phyloP scores from a whole-genome alignment of 1,140 invertebrate species.

The Hestina assimilis region DNA sequence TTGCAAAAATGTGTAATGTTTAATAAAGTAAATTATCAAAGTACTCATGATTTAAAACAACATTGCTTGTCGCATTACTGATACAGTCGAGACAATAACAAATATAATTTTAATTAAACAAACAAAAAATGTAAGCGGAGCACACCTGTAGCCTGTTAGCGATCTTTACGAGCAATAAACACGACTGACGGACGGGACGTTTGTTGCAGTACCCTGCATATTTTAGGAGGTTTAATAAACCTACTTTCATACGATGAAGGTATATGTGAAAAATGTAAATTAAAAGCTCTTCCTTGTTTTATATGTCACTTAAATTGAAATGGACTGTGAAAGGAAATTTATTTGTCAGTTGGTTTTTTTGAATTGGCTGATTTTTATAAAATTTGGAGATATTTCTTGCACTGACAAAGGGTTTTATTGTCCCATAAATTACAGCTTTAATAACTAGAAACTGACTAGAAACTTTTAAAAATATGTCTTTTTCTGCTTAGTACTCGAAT shows the following conservation, averaged over 20 bases:
- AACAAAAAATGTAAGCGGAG: slow-evolving; percentile 19
- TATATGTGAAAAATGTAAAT: slow-evolving; percentile 5
- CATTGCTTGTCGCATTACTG: neutral
- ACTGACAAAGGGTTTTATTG: neutral
- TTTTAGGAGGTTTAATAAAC: slow-evolving; percentile 42
- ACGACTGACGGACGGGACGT: slow-evolving; percentile 30
- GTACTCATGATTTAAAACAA: slow-evolving; percentile 7
- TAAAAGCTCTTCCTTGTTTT: no score
- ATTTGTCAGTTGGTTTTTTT: no score
- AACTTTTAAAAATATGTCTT: no score
- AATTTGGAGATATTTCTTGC: no score
- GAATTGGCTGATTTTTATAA: no score
- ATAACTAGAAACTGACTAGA: no score
- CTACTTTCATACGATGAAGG: neutral
- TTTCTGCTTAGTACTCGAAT: no score
- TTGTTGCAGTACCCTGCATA: slow-evolving; percentile 54
- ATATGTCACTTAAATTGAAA: no score
- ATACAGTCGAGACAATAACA: neutral
- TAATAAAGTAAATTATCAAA: no score
- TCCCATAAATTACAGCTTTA: no score
- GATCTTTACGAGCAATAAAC: slow-evolving; percentile 56
- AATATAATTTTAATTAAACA: slow-evolving; percentile 18
- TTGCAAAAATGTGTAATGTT: no score
- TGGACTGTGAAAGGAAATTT: no score
- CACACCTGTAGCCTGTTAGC: slow-evolving; percentile 44